Conservation (phyloP, 2,888 invertebrate species). For the Exephanes ischioxanthus region DNA sequence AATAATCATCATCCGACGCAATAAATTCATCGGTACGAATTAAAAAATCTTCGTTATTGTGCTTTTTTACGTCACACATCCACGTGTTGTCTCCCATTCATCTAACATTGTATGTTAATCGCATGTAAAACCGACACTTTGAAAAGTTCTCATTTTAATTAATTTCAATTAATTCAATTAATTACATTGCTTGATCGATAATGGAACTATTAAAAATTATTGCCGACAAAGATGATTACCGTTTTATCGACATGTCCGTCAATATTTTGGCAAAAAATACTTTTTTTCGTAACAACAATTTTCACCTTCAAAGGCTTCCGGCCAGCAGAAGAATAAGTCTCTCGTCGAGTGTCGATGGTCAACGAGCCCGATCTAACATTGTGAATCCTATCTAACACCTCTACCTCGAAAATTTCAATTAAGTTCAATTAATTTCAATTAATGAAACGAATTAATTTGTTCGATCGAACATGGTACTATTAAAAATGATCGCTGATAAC, state of each 20-base stretch:
- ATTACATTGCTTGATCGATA: neutral
- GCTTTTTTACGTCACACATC: neutral
- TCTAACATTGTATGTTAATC: neutral
- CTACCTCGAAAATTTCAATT: too few species aligned
- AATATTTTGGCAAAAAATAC: too few species aligned
- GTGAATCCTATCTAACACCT: too few species aligned
- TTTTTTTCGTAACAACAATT: neutral
- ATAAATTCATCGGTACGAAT: constrained; percentile 81
- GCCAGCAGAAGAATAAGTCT: neutral
- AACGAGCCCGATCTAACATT: too few species aligned
- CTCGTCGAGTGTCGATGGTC: neutral
- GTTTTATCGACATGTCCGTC: too few species aligned
- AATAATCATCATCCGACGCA: constrained; percentile 82
- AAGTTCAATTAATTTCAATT: too few species aligned
- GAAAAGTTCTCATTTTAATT: neutral
- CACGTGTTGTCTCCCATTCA: neutral
- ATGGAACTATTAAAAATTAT: neutral
- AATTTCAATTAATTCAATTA: neutral
- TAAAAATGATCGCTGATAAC: too few species aligned
- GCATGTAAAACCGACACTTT: neutral
- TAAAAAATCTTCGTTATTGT: constrained; percentile 31
- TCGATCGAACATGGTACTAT: too few species aligned
- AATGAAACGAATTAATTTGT: too few species aligned
- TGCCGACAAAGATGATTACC: too few species aligned
- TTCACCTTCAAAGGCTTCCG: neutral